phyloP scores from a whole-genome alignment of 1,140 invertebrate species.

The Campoletis sonorensis region DNA sequence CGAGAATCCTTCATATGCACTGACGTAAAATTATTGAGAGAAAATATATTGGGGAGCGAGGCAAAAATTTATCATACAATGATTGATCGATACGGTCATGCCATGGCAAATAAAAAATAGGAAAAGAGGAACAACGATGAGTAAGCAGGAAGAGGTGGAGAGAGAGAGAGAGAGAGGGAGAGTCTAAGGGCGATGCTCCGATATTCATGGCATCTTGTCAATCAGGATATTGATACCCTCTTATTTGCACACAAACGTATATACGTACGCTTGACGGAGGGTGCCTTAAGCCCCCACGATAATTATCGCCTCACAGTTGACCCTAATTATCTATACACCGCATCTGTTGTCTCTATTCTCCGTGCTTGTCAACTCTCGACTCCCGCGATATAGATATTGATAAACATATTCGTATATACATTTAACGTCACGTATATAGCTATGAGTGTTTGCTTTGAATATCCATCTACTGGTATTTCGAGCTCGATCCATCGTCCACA shows the following conservation, averaged over 20 bases:
- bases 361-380: neutral
- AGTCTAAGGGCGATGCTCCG: neutral
- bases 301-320: slow-evolving; percentile 17
- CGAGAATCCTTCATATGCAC: too few species aligned
- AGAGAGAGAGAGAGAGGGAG: neutral
- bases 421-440: neutral
- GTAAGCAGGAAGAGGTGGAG: too few species aligned
- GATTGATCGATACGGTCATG: too few species aligned
- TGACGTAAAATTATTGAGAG: too few species aligned
- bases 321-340: slow-evolving; percentile 31
- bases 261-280: neutral
- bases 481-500: neutral
- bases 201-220: slow-evolving; percentile 6
- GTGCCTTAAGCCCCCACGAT: neutral
- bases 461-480: slow-evolving; percentile 18
- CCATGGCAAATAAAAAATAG: neutral
- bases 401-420: neutral
- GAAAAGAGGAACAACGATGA: neutral
- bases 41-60: too few species aligned
- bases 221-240: slow-evolving; percentile 18
- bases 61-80: too few species aligned
- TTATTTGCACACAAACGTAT: slow-evolving; percentile 9
- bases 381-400: neutral
- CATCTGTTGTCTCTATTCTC: neutral
- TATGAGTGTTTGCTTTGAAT: neutral